Evolutionary conservation across 1,140 invertebrate genomes (phyloP).

Genomic region (Armadillidium nasatum): DNA sequence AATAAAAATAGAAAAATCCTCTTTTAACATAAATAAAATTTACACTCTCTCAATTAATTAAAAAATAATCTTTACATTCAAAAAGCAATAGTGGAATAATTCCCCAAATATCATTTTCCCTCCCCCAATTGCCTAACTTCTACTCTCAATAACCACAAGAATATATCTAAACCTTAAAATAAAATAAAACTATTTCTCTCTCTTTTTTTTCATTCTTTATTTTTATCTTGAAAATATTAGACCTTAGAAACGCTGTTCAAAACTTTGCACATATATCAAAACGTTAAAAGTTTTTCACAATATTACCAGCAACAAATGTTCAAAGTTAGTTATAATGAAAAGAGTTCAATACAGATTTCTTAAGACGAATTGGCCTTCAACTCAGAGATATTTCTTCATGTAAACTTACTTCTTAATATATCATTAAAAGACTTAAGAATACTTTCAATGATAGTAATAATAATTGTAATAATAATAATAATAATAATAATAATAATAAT

Average conservation of each 20-base stretch:
- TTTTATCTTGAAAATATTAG: not conserved
- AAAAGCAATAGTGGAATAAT: not conserved
- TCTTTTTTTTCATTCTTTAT: too few relatives aligned
- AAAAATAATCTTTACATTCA: too few relatives aligned
- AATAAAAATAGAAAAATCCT: too few relatives aligned
- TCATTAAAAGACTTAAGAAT: not conserved
- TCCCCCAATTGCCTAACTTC: not conserved
- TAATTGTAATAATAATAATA: too few relatives aligned
- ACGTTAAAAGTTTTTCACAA: not conserved
- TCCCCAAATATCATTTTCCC: not conserved
- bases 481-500: too few relatives aligned
- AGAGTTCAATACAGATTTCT: not conserved
- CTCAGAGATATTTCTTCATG: not conserved
- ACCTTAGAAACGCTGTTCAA: not conserved
- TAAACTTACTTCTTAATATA: not conserved
- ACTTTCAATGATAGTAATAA: too few relatives aligned
- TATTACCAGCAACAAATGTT: slow-evolving; percentile 10
- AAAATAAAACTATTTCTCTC: not conserved
- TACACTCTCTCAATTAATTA: too few relatives aligned
- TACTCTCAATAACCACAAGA: not conserved
- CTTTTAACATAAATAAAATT: too few relatives aligned
- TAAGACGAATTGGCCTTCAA: slow-evolving; percentile 2
- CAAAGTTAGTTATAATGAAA: slow-evolving; percentile 3
- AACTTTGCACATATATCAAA: slow-evolving; percentile 11
- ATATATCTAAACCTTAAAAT: not conserved